Evolutionary conservation across 2,888 invertebrate genomes (phyloP).

Genomic region (Aricia artaxerxes): DNA sequence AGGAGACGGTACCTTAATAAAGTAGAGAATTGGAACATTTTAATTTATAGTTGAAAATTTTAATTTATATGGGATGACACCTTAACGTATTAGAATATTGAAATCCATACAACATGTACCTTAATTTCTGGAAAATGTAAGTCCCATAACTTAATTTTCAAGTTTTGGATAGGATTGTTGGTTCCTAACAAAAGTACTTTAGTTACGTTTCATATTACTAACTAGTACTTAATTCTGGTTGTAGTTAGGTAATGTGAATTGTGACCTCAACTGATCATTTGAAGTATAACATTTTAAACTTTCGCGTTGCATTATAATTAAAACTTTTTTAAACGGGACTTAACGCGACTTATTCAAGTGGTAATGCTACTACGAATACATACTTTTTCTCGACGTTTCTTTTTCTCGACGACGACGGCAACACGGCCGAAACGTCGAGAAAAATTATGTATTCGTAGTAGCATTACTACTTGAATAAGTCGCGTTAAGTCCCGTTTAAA

Average conservation of each 20-base stretch:
- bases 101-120: neutral
- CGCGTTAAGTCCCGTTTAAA: too few relatives aligned
- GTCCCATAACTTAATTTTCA: neutral
- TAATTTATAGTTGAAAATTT: neutral
- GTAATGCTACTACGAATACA: too few relatives aligned
- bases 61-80: neutral
- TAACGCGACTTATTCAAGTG: too few relatives aligned
- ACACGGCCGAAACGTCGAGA: too few relatives aligned
- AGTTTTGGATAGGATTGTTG: neutral
- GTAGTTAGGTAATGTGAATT: neutral
- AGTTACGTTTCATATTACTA: neutral
- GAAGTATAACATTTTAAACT: too few relatives aligned
- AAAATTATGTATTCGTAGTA: too few relatives aligned
- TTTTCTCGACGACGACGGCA: too few relatives aligned
- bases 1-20: neutral
- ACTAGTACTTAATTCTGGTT: neutral
- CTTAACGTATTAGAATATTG: neutral
- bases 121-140: neutral
- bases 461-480: too few relatives aligned
- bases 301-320: too few relatives aligned
- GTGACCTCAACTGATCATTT: neutral
- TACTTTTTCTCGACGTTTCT: too few relatives aligned
- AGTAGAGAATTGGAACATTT: neutral
- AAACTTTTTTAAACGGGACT: too few relatives aligned
- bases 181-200: neutral